Percentiles rank a stretch among this genome's conserved stretches.
phyloP scores from a whole-genome alignment of 2,113 vertebrate species.

The Ammodytes marinus region DNA sequence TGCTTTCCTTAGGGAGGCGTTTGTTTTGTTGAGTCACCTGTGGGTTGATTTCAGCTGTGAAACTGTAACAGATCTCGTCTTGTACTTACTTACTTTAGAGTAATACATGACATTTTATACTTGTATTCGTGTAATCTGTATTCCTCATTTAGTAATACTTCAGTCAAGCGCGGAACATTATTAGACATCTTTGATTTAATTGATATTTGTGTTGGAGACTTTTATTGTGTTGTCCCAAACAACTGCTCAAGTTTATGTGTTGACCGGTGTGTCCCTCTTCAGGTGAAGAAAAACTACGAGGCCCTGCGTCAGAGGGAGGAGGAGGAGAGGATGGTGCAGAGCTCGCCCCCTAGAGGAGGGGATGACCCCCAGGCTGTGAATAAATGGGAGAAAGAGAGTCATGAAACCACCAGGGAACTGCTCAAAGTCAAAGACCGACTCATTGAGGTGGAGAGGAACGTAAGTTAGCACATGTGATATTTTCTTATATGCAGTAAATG shows the following conservation, averaged over 20 bases:
- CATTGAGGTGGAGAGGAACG: constrained; percentile 98
- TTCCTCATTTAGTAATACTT: background rate
- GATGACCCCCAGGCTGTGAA: constrained; percentile 85
- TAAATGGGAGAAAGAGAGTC: constrained; percentile 96
- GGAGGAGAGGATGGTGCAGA: constrained; percentile 94
- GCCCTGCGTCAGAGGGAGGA: constrained; percentile 97
- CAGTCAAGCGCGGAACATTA: background rate
- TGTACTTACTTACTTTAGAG: background rate
- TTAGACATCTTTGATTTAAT: background rate
- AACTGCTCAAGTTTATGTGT: background rate
- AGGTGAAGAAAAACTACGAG: constrained; percentile 99
- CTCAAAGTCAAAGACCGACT: constrained; percentile 97
- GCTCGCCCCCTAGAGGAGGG: constrained; percentile 87
- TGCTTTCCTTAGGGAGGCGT: constrained; percentile 21
- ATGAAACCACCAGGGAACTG: constrained; percentile 95
- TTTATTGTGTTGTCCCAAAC: background rate
- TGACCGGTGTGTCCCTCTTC: background rate
- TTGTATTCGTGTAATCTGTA: too few relatives aligned
- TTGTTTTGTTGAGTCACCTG: constrained; percentile 3
- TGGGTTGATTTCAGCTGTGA: background rate
- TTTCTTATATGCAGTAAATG: background rate
- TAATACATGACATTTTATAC: background rate
- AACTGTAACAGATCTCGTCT: background rate
- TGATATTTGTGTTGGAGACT: background rate
- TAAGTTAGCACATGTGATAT: constrained; percentile 78